Evolutionary conservation across 2,888 invertebrate species (phyloP), one percentile per base, ranked within the genome.

Genomic region (Nemoura dubitans): DNA sequence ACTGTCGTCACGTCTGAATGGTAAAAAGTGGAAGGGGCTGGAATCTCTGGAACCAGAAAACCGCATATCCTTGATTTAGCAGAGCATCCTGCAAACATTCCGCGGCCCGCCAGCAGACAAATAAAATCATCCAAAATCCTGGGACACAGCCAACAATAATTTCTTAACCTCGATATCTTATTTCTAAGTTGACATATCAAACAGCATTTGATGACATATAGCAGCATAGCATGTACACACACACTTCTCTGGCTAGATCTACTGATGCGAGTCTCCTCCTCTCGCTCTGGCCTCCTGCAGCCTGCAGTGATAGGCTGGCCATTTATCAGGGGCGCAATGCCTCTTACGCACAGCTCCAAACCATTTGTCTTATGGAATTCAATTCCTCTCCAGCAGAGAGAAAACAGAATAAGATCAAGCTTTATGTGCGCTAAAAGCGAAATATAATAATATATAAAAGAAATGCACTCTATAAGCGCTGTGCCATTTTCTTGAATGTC

Each of bases 121-220:
- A 84, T 84, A 59, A 84, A 59, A 84, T 76, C 76, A 83, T 27
- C 81, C 59, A 27, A 84, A 43, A 59, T 10, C 59, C 84, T 84
- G 84, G 84, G 84, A 14, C 84, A 59, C 28, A 84, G 84, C 84
- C 84, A 84, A 84, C 84, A 84, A 84, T 29, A 84, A 84, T 76
- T 76, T 59, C 84, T 81, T 59, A 83, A 83, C 30, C 84, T 59
- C 84, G 84, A 84, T 59, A 84, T 84, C 84, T 25, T 76, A 76
- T 84, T 84, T 76, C 76, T 59, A 84, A 84, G 84, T 84, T 84
- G 84, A 84, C 84, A 26, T 43, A 25, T 59, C 59, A 59, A 84
- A 59, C 26, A 59, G 84, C 26, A 84, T 28, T 26, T 26, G 25
- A 84, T 84, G 84, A 84, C 84, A 29, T 76, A 84, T 84, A 59